phyloP scores from a whole-genome alignment of 2,797 vertebrate species.

The Gallirallus australis region DNA sequence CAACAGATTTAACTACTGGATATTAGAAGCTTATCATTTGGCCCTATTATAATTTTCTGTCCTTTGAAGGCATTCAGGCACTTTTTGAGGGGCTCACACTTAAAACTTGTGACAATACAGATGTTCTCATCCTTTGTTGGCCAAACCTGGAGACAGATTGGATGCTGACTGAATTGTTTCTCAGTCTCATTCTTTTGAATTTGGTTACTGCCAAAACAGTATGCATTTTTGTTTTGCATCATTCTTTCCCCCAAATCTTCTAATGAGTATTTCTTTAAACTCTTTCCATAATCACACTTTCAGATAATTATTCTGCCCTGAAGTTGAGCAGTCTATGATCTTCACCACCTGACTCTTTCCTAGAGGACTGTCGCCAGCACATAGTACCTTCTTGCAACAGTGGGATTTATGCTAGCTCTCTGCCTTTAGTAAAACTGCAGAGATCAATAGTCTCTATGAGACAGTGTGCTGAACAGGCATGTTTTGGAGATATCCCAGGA shows the following conservation, averaged over 20 bases:
- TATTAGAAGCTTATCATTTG: background rate
- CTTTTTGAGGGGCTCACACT: background rate
- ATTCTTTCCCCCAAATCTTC: background rate
- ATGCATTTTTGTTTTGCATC: background rate
- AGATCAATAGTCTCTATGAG: conserved; percentile 22
- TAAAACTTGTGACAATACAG: background rate
- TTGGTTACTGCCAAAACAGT: background rate
- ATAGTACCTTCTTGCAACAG: background rate
- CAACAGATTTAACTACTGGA: background rate
- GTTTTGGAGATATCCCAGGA: background rate
- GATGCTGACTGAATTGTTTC: background rate
- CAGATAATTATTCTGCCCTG: background rate
- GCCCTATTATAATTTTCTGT: background rate
- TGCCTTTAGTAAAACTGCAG: background rate
- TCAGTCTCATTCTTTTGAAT: background rate
- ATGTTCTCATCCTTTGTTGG: background rate
- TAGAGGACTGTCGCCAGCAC: background rate
- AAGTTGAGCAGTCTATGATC: background rate
- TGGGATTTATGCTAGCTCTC: background rate
- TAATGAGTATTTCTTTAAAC: background rate
- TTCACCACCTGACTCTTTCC: background rate
- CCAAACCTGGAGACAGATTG: background rate
- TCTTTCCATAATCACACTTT: background rate
- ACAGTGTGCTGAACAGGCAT: conserved; percentile 44
- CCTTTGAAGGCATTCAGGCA: background rate